Evolutionary conservation across 1,140 invertebrate genomes (phyloP), one percentile per base, ranked within the genome.

Genomic region (Brachionus asplanchnoidis): DNA sequence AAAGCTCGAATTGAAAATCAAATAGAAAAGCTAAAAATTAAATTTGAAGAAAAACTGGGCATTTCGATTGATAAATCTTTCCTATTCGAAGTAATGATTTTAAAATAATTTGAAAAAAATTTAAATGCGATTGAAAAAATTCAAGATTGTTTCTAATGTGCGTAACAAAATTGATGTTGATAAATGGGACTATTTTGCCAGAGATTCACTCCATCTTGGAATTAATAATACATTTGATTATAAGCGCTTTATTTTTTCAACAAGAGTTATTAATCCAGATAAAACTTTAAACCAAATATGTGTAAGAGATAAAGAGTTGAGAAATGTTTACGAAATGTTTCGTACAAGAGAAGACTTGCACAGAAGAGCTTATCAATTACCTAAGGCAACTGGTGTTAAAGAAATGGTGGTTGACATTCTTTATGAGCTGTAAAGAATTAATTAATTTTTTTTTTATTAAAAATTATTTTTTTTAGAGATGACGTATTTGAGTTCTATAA

Each of bases 171-270:
- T 93, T 36, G 93, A 94, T 89, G 93, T 94, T 5, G 93, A 94
- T 87, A 93, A 93, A 88, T 93, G 91, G 91, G 93, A 94, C 87
- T 94, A 94, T 86, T 90, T 94, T 65, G 87, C 91, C 12, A 88
- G 93, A 79, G 93, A 94, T 87, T 91, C 89, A 32, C 87, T 90
- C 50, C 87, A 89, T 84, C 85, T 92, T 4, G 92, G 92, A 9
- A 87, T 92, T 1, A 87, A 86, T 23, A 89, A 88, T 65, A 87
- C 86, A 28, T 92, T 92, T 88, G 91, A 91, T 86, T 90, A 90
- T 84, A 66, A 85, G 14, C 87, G 90, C 23, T 87, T 90, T 70
- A 89, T 91, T 40, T 88, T 89, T 36, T 89, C 87, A 86, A 86
- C 88, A 8, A 84, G 89, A 68, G 90, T 91, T 14, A 85, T 89